Base-by-base conservation (phyloP, 2,888 invertebrate species). In the Ceramica pisi region DNA sequence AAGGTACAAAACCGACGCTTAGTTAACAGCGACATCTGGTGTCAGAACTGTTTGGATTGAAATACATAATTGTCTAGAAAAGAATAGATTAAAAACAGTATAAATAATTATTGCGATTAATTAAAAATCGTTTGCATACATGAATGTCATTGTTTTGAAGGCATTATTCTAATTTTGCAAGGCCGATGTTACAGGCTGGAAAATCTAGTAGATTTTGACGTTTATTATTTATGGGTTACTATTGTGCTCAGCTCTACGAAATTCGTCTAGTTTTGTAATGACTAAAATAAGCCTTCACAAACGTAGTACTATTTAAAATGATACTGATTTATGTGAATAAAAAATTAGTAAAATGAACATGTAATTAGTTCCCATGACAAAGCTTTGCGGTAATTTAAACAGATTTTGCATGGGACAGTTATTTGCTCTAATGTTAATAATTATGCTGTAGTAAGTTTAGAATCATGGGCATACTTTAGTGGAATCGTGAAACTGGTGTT, bases 1-100 rank as follows among this genome's bases (percentile, higher is more conserved):
- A 73, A 86, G 73, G 75, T 81, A 84, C 72, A 80, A 83, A 86
- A 77, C 68, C 65, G 74, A 74, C 70, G 67, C 35, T 41, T 70
- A 55, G 50, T 41, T 55, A n/a, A 64, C 31, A 48, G 59, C 61
- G 67, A 67, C 67, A 69, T 61, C 67, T 73, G n/a, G 69, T 73
- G 61, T 57, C 61, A 31, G 31, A 50, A 41, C 21, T 68, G 63
- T 51, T 38, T 51, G 79, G 60, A 61, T 44, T 73, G 21, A 65
- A 65, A 46, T 65, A 61, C 38, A 26, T 46, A 31, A 46, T 35
- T 14, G 23, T 53, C 2, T 55, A 57, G 31, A 73, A 61, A 67
- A 67, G 9, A 67, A 46, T 14, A 21, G 3, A 74, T 44, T 50
- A 50, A 38, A 70, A 44, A 48, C 16, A 48, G 38, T 56, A 12